Conservation (phyloP, 2,888 invertebrate genomes). For the Drosophila borealis region DNA sequence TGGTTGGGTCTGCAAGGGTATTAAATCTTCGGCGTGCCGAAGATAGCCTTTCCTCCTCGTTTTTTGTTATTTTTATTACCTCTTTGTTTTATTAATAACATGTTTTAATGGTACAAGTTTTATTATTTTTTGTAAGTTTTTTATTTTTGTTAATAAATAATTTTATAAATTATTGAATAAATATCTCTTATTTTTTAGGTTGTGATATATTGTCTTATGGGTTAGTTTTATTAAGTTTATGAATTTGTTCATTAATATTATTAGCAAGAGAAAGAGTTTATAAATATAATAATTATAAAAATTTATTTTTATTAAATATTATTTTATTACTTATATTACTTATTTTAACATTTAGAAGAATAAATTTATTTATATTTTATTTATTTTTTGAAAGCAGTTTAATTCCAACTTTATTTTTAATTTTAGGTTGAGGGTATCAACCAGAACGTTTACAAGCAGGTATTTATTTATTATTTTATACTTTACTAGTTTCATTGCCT, state of each 20-base stretch:
- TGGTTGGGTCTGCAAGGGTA: too few relatives aligned
- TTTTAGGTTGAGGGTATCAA: slow-evolving; percentile 85
- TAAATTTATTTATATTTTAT: slow-evolving; percentile 31
- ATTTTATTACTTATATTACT: slow-evolving; percentile 88
- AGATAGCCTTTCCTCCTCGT: too few relatives aligned
- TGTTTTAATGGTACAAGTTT: slow-evolving; percentile 86
- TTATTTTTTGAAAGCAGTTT: slow-evolving; percentile 86
- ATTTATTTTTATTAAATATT: neutral
- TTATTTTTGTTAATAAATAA: slow-evolving; percentile 84
- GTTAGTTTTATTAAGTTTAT: too few relatives aligned
- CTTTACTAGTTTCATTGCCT: slow-evolving; percentile 87
- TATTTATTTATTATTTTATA: slow-evolving; percentile 90
- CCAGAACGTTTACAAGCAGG: too few relatives aligned
- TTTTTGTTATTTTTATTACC: slow-evolving; percentile 85
- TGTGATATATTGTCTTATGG: too few relatives aligned
- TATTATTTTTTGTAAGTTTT: slow-evolving; percentile 86
- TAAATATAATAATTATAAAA: too few relatives aligned
- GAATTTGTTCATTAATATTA: too few relatives aligned
- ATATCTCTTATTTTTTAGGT: slow-evolving; percentile 84
- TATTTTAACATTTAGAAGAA: slow-evolving; percentile 39
- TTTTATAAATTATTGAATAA: slow-evolving; percentile 65
- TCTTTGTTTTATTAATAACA: slow-evolving; percentile 66
- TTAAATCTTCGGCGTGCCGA: too few relatives aligned
- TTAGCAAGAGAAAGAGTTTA: too few relatives aligned
- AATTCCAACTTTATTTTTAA: slow-evolving; percentile 87